Evolutionary conservation across 1,140 invertebrate genomes (phyloP).

Genomic region (Pogonomyrmex californicus): DNA sequence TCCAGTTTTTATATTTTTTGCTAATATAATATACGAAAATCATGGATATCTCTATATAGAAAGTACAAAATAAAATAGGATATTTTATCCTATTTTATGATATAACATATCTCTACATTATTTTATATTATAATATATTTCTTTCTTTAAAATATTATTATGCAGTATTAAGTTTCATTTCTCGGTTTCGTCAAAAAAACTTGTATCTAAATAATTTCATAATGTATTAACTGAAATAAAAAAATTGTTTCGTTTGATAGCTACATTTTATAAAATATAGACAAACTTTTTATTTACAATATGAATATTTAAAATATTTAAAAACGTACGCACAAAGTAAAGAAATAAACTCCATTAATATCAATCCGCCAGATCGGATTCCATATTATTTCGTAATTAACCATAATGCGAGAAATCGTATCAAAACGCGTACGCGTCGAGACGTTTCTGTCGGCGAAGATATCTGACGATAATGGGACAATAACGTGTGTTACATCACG

Average conservation of each 20-base stretch:
- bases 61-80: not conserved
- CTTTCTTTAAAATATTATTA: not conserved
- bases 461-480: slow-evolving; percentile 42
- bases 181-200: not conserved
- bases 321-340: not conserved
- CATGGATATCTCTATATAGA: not conserved
- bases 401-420: not conserved
- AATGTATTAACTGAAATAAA: not conserved
- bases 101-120: not conserved
- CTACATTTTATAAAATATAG: slow-evolving; percentile 3
- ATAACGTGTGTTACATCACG: not conserved
- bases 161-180: not conserved
- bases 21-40: not conserved
- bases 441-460: slow-evolving; percentile 35
- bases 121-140: not conserved
- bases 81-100: too few relatives aligned
- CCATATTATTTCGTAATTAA: slow-evolving; percentile 33
- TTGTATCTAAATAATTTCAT: not conserved
- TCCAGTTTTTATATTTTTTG: not conserved
- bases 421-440: not conserved
- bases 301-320: not conserved
- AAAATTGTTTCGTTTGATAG: not conserved
- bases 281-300: not conserved
- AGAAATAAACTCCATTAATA: not conserved
- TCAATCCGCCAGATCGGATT: not conserved